Evolutionary conservation across 1,140 invertebrate species (phyloP).

Genomic region (Stegodyphus dumicola): DNA sequence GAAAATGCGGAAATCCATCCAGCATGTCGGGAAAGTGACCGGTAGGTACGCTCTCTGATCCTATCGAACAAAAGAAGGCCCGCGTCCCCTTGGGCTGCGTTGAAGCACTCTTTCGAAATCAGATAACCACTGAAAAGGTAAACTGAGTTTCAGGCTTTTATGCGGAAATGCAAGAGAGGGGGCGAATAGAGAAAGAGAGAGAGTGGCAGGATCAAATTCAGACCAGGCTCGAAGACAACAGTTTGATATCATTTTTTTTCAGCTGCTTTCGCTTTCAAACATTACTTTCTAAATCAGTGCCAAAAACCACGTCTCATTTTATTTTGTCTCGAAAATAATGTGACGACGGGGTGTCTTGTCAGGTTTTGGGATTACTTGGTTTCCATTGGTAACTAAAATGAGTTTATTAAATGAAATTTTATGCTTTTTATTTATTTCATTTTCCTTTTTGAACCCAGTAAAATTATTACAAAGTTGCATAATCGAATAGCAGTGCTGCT

Average conservation of each 20-base stretch:
- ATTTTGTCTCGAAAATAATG: not conserved
- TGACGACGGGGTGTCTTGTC: not conserved
- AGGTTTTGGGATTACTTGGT: no score
- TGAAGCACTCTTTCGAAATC: conserved; percentile 52
- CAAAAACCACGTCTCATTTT: not conserved
- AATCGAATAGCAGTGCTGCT: no score
- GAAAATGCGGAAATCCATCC: conserved; percentile 27
- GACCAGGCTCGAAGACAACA: not conserved
- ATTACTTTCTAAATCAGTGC: not conserved
- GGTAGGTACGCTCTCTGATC: not conserved
- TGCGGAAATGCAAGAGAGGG: conserved; percentile 7
- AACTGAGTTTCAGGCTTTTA: conserved; percentile 43
- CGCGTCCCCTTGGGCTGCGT: conserved; percentile 35
- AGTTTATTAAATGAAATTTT: no score
- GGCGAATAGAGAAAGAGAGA: not conserved
- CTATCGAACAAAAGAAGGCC: conserved; percentile 33
- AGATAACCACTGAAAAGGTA: conserved; percentile 39
- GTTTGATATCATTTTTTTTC: not conserved
- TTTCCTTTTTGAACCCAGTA: no score
- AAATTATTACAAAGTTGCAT: no score
- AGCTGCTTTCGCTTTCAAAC: not conserved
- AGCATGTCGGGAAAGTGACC: conserved; percentile 22
- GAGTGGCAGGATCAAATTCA: conserved; percentile 22
- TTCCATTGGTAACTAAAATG: no score
- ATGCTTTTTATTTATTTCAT: no score